Evolutionary conservation across 1,140 invertebrate species (phyloP), one percentile per base, ranked within the genome.

Genomic region (Lucilia cuprina): DNA sequence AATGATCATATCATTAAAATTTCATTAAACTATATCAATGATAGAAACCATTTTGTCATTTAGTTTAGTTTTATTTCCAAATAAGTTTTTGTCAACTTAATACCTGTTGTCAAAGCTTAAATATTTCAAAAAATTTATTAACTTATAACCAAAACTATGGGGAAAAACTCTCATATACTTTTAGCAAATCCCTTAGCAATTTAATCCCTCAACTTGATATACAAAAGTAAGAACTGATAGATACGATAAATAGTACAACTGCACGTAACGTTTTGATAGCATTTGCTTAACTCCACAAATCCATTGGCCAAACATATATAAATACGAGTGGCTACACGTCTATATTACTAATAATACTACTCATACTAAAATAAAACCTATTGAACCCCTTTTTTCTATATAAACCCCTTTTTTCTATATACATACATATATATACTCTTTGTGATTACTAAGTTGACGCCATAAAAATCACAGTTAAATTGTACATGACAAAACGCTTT

Each of bases 381-480:
- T 70, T 70, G 60, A 70, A 3, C 4, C 83, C 75, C 50, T 34
- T 78, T 84, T 47, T 75, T 41, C 34, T 49, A 84, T 41, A 8
- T 8, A 41, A 41, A 41, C 35, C 35, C 35, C 35, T 8, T 41
- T 41, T 41, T 41, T 41, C 3, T 41, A n/a, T n/a, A n/a, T n/a
- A n/a, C n/a, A n/a, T n/a, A n/a, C n/a, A n/a, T n/a, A n/a, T n/a
- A n/a, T n/a, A n/a, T n/a, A n/a, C n/a, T n/a, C n/a, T 30, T 30
- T 30, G 41, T 41, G 41, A 55, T 19, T 30, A 65, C 35, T 84
- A 84, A 84, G 78, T 82, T 55, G 65, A 77, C 85, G 86, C 88
- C 88, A 89, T 89, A 89, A 89, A 89, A 89, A 89, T 89, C 88
- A 89, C 87, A 85, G 86, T 84, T 82, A 74, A 70, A 74, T 74